Percentiles rank a stretch among this genome's conserved stretches.
Conservation (phyloP, 2,113 vertebrate genomes). For the Alaudala cheleensis region DNA sequence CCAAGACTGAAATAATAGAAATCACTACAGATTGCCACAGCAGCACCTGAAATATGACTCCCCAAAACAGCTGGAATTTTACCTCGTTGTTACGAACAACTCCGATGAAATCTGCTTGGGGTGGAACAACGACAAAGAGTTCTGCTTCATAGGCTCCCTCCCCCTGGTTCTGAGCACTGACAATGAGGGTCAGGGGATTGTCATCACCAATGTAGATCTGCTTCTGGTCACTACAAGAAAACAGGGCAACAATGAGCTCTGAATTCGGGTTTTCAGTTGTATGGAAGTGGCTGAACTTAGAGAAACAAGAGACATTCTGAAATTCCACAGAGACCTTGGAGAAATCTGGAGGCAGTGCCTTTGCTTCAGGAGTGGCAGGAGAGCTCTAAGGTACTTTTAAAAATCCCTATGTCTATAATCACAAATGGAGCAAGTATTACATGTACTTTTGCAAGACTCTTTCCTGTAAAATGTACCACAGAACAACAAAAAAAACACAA, state of each 20-base stretch:
- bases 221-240: conserved; percentile 81
- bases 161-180: conserved; percentile 87
- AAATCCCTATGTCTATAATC: neutral
- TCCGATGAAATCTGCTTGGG: conserved; percentile 91
- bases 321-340: neutral
- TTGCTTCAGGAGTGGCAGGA: neutral
- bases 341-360: neutral
- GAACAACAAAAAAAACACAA: neutral
- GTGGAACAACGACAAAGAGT: conserved; percentile 84
- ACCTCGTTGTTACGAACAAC: conserved; percentile 90
- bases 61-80: neutral
- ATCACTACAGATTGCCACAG: neutral
- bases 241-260: neutral
- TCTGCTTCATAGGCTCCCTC: conserved; percentile 98
- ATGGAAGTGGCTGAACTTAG: neutral
- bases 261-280: neutral
- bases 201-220: conserved; percentile 95
- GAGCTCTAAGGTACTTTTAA: neutral
- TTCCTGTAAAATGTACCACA: neutral
- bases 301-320: neutral
- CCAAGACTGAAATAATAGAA: neutral
- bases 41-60: neutral
- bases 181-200: conserved; percentile 87
- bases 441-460: neutral
- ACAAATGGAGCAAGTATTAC: neutral